Evolutionary conservation across 2,797 vertebrate species (phyloP).

Genomic region (Notolepis coatsorum): DNA sequence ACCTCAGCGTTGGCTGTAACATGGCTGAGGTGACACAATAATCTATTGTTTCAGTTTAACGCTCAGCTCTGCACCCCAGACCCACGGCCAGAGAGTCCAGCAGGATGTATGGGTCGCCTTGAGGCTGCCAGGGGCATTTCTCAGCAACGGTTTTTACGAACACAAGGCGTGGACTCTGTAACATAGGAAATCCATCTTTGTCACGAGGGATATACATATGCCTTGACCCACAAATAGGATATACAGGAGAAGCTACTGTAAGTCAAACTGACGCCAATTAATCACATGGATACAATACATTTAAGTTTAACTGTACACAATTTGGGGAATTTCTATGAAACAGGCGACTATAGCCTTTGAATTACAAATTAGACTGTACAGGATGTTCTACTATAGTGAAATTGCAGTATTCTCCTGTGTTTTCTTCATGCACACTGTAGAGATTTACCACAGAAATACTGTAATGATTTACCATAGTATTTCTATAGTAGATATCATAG

Average conservation of each 20-base stretch:
- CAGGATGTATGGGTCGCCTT: conserved; percentile 73
- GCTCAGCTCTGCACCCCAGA: conserved; percentile 62
- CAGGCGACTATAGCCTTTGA: too few relatives aligned
- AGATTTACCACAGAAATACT: too few relatives aligned
- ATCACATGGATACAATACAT: too few relatives aligned
- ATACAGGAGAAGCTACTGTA: background rate
- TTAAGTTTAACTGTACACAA: too few relatives aligned
- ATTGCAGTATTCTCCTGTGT: too few relatives aligned
- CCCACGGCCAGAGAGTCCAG: conserved; percentile 66
- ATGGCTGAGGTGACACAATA: conserved; percentile 81
- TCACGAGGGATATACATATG: conserved; percentile 47
- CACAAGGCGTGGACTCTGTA: conserved; percentile 44
- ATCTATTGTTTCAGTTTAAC: conserved; percentile 86
- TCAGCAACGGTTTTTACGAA: conserved; percentile 59
- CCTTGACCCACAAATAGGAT: conserved; percentile 44
- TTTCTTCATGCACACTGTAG: too few relatives aligned
- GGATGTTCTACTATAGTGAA: too few relatives aligned
- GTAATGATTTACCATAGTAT: too few relatives aligned
- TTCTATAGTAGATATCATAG: too few relatives aligned
- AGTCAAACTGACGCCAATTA: too few relatives aligned
- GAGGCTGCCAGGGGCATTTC: conserved; percentile 47
- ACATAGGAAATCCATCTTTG: conserved; percentile 58
- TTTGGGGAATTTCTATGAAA: too few relatives aligned
- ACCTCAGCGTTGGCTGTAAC: conserved; percentile 74
- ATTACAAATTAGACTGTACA: too few relatives aligned